A percentile compares a stretch with the other conserved stretches of the same genome.
Conservation (phyloP, 1,140 invertebrate species). For the Pseudomyrmex sp. region DNA sequence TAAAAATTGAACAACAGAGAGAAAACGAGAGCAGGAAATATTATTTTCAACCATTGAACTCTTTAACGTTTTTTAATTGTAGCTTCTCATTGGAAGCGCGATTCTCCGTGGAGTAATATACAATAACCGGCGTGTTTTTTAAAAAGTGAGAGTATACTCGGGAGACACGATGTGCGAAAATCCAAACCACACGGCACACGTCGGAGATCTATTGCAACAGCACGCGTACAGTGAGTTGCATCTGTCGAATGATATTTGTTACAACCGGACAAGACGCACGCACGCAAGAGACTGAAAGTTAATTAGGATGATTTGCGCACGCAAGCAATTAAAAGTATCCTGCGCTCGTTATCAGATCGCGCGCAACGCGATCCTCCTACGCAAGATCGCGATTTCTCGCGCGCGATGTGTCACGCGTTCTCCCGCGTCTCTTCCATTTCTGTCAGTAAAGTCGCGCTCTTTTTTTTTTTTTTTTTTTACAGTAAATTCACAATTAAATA, state of each 20-base stretch:
- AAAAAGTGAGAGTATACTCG: neutral
- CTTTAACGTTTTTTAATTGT: neutral
- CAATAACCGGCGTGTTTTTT: neutral
- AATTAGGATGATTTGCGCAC: slow-evolving; percentile 24
- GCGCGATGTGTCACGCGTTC: neutral
- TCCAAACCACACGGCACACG: neutral
- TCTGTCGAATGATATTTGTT: slow-evolving; percentile 46
- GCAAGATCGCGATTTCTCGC: slow-evolving; percentile 47
- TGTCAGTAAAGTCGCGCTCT: no score
- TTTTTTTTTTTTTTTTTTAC: no score
- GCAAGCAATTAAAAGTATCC: slow-evolving; percentile 59
- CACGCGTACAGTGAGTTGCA: neutral
- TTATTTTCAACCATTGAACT: no score
- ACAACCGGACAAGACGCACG: slow-evolving; percentile 7
- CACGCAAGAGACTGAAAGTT: slow-evolving; percentile 46
- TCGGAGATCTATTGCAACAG: slow-evolving; percentile 4
- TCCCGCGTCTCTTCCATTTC: neutral
- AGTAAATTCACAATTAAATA: no score
- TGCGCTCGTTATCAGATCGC: slow-evolving; percentile 27
- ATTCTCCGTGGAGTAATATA: no score
- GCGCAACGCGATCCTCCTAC: slow-evolving; percentile 2
- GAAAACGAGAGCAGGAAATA: no score
- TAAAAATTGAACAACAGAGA: no score
- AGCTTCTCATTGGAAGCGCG: neutral
- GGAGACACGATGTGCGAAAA: neutral